Percentiles rank a stretch among this genome's conserved stretches.
Conservation (phyloP, 2,888 invertebrate species). For the Aphelenchoides bicaudatus region DNA sequence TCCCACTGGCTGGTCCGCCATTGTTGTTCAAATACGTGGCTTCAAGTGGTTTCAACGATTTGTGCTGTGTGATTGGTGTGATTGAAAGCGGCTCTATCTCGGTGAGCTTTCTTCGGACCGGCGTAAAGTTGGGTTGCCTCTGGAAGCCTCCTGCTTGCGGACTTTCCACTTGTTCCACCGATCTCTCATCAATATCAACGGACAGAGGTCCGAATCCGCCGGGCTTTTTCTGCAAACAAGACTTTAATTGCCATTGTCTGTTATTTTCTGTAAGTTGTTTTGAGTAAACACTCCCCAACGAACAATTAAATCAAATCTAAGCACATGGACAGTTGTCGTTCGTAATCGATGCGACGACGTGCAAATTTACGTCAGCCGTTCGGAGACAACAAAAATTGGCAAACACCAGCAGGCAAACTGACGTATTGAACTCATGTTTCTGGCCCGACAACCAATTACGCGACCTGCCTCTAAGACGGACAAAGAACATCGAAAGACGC, state of each 20-base stretch:
- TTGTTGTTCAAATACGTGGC: conserved; percentile 18
- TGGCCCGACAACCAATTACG: too few species aligned
- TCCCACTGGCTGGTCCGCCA: neutral
- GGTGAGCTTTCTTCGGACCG: conserved; percentile 5
- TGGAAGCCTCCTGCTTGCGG: neutral
- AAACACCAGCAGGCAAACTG: too few species aligned
- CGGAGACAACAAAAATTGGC: too few species aligned
- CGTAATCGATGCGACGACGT: too few species aligned
- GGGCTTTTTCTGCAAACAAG: conserved; percentile 15
- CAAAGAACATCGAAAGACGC: too few species aligned
- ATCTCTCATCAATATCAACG: conserved; percentile 11
- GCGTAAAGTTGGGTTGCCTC: conserved; percentile 2
- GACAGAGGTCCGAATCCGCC: conserved; percentile 9
- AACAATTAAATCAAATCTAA: too few species aligned
- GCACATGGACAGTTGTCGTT: too few species aligned
- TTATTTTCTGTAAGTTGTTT: too few species aligned
- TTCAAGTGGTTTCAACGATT: conserved; percentile 7
- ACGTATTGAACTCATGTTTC: too few species aligned
- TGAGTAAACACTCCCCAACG: too few species aligned
- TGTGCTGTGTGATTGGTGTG: conserved; percentile 7
- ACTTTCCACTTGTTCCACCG: neutral
- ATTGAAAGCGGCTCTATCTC: conserved; percentile 12
- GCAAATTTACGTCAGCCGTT: too few species aligned
- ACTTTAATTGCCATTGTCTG: neutral
- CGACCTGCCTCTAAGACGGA: too few species aligned